Percentiles rank a stretch among this genome's conserved stretches.
phyloP scores from a whole-genome alignment of 2,113 vertebrate species.

The Xiphias gladius region DNA sequence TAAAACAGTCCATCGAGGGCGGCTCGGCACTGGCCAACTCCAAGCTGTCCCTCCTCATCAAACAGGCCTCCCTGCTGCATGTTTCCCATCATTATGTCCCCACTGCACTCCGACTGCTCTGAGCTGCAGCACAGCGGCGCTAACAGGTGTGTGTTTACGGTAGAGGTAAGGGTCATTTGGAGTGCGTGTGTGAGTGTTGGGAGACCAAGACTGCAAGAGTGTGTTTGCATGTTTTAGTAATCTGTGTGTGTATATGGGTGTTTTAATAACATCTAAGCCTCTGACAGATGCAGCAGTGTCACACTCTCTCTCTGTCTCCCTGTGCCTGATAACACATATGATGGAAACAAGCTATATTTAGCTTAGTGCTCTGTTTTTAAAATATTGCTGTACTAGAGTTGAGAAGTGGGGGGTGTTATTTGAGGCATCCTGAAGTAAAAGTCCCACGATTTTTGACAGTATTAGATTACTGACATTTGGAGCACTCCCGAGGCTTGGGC shows the following conservation, averaged over 20 bases:
- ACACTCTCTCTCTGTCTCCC: neutral
- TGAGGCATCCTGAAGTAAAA: conserved; percentile 4
- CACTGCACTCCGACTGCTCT: neutral
- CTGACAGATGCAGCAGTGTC: conserved; percentile 41
- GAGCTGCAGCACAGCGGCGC: conserved; percentile 8
- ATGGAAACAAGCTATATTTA: conserved; percentile 10
- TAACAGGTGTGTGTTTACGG: conserved; percentile 40
- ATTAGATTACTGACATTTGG: conserved; percentile 5
- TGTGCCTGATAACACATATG: neutral
- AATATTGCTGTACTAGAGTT: conserved; percentile 20
- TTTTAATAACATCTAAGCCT: conserved; percentile 51
- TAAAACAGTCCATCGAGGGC: conserved; percentile 43
- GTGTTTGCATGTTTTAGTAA: neutral
- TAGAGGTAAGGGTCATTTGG: neutral
- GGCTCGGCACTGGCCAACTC: conserved; percentile 65
- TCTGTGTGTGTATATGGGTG: neutral
- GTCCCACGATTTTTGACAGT: neutral
- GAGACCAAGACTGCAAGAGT: neutral
- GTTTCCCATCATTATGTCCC: conserved; percentile 56
- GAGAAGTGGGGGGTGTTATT: conserved; percentile 22
- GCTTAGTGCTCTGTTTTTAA: conserved; percentile 15
- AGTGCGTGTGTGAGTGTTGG: conserved; percentile 5
- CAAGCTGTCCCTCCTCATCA: conserved; percentile 77
- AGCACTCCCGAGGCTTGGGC: neutral
- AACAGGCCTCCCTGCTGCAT: conserved; percentile 43